Conservation (phyloP, 2,888 invertebrate species). For the Troglohyphantes excavatus region DNA sequence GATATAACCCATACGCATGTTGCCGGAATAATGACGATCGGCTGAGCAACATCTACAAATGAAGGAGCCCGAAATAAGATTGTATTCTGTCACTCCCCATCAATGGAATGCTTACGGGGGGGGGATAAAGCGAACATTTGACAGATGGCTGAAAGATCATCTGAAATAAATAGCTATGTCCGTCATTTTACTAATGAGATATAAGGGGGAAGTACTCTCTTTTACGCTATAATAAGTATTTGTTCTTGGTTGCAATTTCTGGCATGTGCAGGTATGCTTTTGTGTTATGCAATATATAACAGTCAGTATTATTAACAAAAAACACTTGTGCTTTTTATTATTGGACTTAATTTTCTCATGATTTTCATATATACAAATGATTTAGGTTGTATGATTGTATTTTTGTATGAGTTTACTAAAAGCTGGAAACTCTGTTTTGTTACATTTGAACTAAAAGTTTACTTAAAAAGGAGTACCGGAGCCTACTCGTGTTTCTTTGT, state of each 20-base stretch:
- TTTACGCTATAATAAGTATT: not conserved
- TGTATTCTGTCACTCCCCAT: constrained; percentile 24
- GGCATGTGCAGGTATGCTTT: no score
- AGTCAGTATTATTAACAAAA: no score
- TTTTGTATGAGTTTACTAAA: no score
- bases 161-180: constrained; percentile 11
- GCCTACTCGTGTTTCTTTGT: no score
- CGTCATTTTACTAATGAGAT: constrained; percentile 25
- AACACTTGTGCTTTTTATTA: no score
- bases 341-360: no score
- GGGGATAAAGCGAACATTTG: not conserved
- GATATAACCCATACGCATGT: not conserved
- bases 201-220: not conserved
- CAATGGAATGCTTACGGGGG: not conserved
- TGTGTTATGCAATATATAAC: no score
- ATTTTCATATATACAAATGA: no score
- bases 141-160: constrained; percentile 40
- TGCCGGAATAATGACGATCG: not conserved
- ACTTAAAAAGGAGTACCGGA: no score
- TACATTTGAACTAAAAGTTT: no score
- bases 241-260: not conserved
- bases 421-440: no score
- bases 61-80: not conserved
- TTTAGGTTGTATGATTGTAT: no score
- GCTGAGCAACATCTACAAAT: not conserved